Base-by-base conservation (phyloP, 2,888 invertebrate species). In the Drosophila prostipennis region DNA sequence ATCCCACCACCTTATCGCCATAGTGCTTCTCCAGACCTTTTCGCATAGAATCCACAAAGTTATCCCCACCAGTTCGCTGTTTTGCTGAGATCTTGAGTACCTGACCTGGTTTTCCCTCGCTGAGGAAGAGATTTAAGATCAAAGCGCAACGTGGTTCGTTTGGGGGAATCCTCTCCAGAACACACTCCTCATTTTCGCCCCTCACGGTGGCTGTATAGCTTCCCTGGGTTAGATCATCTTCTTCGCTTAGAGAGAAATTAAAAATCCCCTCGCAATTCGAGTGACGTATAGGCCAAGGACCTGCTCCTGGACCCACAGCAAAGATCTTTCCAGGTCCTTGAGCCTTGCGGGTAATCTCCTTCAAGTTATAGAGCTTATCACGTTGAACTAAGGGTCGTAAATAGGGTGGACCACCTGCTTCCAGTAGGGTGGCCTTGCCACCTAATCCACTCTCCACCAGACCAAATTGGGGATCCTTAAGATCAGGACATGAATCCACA, bases 241-340 rank as follows among this genome's bases (percentile, higher is more conserved):
- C 92, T 19, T 76, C 19, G 19, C 19, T 19, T 19, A 19, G 19
- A 19, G 93, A 92, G 78, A 96, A 80, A 91, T 97, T 97, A 83
- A 95, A 94, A 87, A 97, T 95, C 80, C 97, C 95, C 95, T 98
- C 98, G 88, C 96, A 97, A 92, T 98, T 98, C 58, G 94, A 94
- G 11, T 96, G 96, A n/a, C 95, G 93, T 83, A 95, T 93, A 2
- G 96, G 90, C 75, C 82, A 90, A 6, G 98, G 98, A 5, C 98
- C 98, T 36, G 98, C 98, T 39, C 98, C 98, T 32, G 99, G 98
- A 63, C 99, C 99, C 56, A 96, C 94, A 51, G 97, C 93, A 85
- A 96, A 95, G 14, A 92, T 89, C 45, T 89, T 89, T 0, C 93
- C 92, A 14, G 93, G 93, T 14, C 92, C 90, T 51, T 92, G 89